Conservation (phyloP, 1,140 invertebrate species). For the Habropoda laboriosa region DNA sequence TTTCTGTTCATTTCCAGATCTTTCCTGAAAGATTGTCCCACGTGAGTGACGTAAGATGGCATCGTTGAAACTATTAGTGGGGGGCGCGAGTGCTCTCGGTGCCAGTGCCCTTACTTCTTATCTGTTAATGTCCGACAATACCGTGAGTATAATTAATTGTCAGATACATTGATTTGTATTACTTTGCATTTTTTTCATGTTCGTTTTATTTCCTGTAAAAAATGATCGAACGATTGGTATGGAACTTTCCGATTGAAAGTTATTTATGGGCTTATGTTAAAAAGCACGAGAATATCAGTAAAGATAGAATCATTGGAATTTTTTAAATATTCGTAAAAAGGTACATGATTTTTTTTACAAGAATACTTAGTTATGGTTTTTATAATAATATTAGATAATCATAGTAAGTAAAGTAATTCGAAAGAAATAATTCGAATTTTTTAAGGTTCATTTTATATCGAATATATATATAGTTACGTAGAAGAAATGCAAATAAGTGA, state of each 20-base stretch:
- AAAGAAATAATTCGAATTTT: background rate
- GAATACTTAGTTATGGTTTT: background rate
- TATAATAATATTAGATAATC: too few relatives aligned
- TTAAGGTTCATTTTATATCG: background rate
- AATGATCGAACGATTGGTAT: background rate
- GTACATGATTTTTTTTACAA: background rate
- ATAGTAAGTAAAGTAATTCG: too few relatives aligned
- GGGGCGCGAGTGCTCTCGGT: slow-evolving; percentile 76
- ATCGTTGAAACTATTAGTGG: slow-evolving; percentile 73
- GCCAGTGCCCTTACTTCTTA: slow-evolving; percentile 76
- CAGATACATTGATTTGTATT: background rate
- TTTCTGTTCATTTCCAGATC: slow-evolving; percentile 51
- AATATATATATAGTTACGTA: background rate
- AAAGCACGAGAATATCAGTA: background rate
- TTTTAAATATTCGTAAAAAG: background rate
- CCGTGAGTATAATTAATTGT: slow-evolving; percentile 64
- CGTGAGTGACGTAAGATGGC: slow-evolving; percentile 69
- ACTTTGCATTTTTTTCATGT: background rate
- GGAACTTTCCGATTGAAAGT: background rate
- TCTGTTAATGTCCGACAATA: slow-evolving; percentile 73
- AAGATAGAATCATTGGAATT: background rate
- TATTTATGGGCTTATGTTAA: background rate
- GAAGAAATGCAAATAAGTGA: background rate
- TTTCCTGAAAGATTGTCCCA: slow-evolving; percentile 31
- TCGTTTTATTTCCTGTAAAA: background rate